These are phyloP conservation scores for Tetragonula carbonaria DNA, from an alignment of 2,888 invertebrate genomes.

Conservation along the genomic window DNA sequence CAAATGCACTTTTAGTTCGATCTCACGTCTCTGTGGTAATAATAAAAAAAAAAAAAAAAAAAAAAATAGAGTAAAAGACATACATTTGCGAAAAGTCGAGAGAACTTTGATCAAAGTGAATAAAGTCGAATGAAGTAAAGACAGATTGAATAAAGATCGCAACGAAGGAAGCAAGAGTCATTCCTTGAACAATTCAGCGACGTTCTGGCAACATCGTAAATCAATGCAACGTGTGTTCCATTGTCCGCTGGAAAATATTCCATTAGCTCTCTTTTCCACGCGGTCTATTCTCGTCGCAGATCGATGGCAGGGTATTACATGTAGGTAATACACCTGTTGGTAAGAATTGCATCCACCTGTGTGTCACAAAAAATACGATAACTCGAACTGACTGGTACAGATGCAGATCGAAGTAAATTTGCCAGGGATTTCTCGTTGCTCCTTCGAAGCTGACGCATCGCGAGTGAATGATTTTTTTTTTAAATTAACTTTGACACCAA, in stretches of 20 bases:
- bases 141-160: no score
- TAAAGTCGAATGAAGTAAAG: no score
- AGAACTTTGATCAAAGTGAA: no score
- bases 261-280: constrained; percentile 8
- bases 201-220: constrained; percentile 21
- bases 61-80: no score
- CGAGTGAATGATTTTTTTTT: no score
- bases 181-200: constrained; percentile 18
- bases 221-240: constrained; percentile 22
- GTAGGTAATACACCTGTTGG: not conserved
- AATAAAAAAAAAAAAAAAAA: no score
- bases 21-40: no score
- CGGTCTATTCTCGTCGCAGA: constrained; percentile 27
- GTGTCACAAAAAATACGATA: not conserved
- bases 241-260: constrained; percentile 42
- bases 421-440: not conserved
- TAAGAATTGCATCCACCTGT: not conserved
- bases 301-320: constrained; percentile 24
- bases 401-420: not conserved
- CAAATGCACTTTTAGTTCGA: no score
- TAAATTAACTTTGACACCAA: no score
- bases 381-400: not conserved
- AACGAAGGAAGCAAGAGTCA: not conserved
- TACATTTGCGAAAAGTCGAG: no score
- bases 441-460: not conserved